phyloP scores from a whole-genome alignment of 2,888 invertebrate species.

The Clanis bilineata region DNA sequence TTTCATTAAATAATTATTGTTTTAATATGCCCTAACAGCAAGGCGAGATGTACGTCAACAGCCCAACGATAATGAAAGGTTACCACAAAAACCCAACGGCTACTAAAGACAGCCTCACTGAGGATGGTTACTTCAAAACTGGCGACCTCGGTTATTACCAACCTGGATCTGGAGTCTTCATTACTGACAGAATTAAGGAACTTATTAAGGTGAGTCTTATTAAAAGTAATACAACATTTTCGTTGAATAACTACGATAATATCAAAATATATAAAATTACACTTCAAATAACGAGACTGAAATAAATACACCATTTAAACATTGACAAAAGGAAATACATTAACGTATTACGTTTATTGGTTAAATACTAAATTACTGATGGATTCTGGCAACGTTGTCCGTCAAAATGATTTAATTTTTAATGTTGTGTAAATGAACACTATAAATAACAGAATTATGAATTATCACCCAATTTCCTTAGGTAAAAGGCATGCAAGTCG shows the following conservation, averaged over 20 bases:
- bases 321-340: no score
- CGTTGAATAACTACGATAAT: no score
- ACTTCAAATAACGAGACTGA: no score
- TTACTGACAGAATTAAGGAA: slow-evolving; percentile 92
- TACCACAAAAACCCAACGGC: slow-evolving; percentile 87
- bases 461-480: slow-evolving; percentile 27
- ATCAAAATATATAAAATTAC: neutral
- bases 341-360: no score
- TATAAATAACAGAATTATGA: no score
- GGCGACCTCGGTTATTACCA: slow-evolving; percentile 88
- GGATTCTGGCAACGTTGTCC: no score
- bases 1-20: no score
- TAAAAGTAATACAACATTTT: neutral
- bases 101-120: slow-evolving; percentile 84
- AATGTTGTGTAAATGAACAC: no score
- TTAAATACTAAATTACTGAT: no score
- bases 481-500: slow-evolving; percentile 90
- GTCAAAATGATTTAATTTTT: no score
- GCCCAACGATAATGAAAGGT: slow-evolving; percentile 88
- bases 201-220: slow-evolving; percentile 85
- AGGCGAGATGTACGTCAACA: slow-evolving; percentile 89
- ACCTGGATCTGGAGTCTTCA: slow-evolving; percentile 84
- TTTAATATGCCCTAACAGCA: no score
- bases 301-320: no score
- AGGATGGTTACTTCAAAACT: slow-evolving; percentile 89